A percentile compares a stretch with the other conserved stretches of the same genome.
These are phyloP conservation scores for Polietes domitor DNA, from an alignment of 2,888 invertebrate genomes.

Conservation along the genomic window DNA sequence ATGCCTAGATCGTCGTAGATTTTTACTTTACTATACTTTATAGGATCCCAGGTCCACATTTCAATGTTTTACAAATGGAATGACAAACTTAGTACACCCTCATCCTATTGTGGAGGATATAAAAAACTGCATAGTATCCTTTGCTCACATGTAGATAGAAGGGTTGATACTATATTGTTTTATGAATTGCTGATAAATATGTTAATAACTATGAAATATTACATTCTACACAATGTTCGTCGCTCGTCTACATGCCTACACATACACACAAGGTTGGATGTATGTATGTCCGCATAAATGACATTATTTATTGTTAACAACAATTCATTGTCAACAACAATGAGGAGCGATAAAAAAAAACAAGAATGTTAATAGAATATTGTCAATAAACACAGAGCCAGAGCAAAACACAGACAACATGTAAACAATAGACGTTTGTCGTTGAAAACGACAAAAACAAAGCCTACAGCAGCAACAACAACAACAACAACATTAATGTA, in stretches of 20 bases:
- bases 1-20: too few species aligned
- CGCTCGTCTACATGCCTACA: neutral
- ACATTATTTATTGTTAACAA: constrained; percentile 32
- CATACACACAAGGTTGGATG: neutral
- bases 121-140: too few species aligned
- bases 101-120: too few species aligned
- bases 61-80: too few species aligned
- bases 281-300: neutral
- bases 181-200: neutral
- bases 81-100: too few species aligned
- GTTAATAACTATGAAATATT: constrained; percentile 14
- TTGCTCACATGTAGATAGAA: too few species aligned
- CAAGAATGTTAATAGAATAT: constrained; percentile 10
- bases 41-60: too few species aligned
- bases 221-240: neutral
- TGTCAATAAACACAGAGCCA: neutral
- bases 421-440: constrained; percentile 9
- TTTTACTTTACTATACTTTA: too few species aligned
- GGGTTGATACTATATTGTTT: neutral
- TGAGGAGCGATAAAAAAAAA: neutral
- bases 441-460: neutral
- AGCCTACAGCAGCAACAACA: neutral
- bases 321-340: constrained; percentile 39
- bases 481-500: neutral
- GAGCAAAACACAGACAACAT: constrained; percentile 15